A percentile compares a stretch with the other conserved stretches of the same genome.
These are phyloP conservation scores for Paraplagusia blochii DNA, from an alignment of 2,113 vertebrate genomes.

Conservation along the genomic window DNA sequence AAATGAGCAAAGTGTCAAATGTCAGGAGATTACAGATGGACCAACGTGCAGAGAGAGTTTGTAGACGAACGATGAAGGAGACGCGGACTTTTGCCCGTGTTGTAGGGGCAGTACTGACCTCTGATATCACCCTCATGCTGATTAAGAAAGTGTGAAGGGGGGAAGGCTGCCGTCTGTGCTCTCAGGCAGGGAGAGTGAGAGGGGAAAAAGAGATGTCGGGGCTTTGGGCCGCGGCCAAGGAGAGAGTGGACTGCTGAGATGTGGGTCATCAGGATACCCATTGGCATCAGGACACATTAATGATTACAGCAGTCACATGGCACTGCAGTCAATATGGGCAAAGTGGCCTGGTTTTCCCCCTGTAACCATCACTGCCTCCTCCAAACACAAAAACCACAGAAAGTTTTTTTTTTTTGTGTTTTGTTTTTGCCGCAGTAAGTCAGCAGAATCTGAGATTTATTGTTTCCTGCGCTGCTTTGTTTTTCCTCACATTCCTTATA, in stretches of 20 bases:
- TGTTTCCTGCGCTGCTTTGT: no score
- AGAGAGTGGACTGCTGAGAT: constrained; percentile 71
- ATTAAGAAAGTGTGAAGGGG: constrained; percentile 4
- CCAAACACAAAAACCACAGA: constrained; percentile 5
- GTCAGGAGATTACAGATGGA: no score
- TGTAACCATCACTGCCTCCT: constrained; percentile 20
- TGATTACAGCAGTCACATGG: constrained; percentile 72
- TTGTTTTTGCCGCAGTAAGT: not conserved
- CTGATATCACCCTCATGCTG: constrained; percentile 17
- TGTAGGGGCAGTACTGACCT: not conserved
- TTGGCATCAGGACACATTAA: constrained; percentile 71
- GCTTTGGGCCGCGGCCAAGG: constrained; percentile 58
- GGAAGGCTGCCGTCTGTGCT: not conserved
- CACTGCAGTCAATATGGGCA: constrained; percentile 71
- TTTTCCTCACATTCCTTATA: no score
- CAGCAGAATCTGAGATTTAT: no score
- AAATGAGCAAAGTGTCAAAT: no score
- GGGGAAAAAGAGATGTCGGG: constrained; percentile 10
- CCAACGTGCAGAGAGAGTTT: no score
- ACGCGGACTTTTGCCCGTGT: no score
- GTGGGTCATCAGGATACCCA: constrained; percentile 76
- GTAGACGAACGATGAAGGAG: no score
- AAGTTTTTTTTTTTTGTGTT: constrained; percentile 9
- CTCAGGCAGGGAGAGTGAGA: constrained; percentile 3
- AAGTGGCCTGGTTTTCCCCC: constrained; percentile 62